These are phyloP conservation scores for Erpornis zantholeuca DNA, from an alignment of 2,113 vertebrate species.

Conservation along the genomic window DNA sequence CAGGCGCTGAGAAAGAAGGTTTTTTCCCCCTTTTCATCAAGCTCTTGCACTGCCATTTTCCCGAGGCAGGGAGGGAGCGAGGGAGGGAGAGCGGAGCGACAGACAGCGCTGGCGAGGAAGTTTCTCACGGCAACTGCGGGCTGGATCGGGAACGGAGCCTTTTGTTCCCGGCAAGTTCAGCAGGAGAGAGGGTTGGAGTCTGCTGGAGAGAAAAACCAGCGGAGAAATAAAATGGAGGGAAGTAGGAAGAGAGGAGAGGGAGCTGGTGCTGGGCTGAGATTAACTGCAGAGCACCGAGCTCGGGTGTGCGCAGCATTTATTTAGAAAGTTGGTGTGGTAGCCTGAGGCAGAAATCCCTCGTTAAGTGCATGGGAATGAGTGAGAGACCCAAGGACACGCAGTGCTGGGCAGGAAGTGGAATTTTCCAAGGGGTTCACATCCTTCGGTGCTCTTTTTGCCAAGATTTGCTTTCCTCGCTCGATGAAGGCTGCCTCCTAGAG, in stretches of 20 bases:
- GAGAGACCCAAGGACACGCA: slow-evolving; percentile 48
- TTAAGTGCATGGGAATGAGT: slow-evolving; percentile 35
- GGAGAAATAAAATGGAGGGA: slow-evolving; percentile 67
- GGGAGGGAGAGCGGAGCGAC: slow-evolving; percentile 31
- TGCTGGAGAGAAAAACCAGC: slow-evolving; percentile 30
- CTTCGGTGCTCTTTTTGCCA: slow-evolving; percentile 36
- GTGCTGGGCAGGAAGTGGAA: slow-evolving; percentile 62
- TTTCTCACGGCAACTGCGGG: slow-evolving; percentile 73
- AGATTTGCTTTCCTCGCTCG: neutral
- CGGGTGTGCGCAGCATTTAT: neutral
- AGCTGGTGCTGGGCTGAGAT: neutral
- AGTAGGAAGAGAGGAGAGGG: slow-evolving; percentile 14
- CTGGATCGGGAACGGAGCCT: slow-evolving; percentile 75
- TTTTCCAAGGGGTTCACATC: slow-evolving; percentile 57
- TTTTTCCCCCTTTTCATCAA: slow-evolving; percentile 17
- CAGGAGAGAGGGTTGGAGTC: slow-evolving; percentile 52
- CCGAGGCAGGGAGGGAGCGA: slow-evolving; percentile 55
- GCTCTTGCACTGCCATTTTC: slow-evolving; percentile 71
- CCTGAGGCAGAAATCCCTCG: slow-evolving; percentile 9
- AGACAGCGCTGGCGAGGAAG: slow-evolving; percentile 35
- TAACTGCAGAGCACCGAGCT: neutral
- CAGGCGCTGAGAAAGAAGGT: neutral
- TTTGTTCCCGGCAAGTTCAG: slow-evolving; percentile 63
- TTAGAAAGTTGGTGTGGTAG: slow-evolving; percentile 15
- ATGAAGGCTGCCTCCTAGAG: slow-evolving; percentile 36